A percentile compares a stretch with the other conserved stretches of the same genome.
These are phyloP conservation scores for Andrena hattorfiana DNA, from an alignment of 2,888 invertebrate genomes.

Conservation along the genomic window DNA sequence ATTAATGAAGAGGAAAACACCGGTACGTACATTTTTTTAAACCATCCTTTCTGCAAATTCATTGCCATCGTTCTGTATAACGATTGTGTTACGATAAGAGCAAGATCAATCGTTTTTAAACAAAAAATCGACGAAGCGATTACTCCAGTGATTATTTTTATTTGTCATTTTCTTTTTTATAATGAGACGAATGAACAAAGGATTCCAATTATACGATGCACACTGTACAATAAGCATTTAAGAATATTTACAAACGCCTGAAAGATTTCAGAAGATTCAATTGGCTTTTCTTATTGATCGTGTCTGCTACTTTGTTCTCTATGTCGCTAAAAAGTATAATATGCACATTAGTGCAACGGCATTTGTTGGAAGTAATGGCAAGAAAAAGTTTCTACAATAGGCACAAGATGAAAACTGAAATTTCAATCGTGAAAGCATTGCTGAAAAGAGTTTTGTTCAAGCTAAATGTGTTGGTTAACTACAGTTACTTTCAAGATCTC, in stretches of 20 bases:
- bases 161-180: slow-evolving; percentile 57
- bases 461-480: slow-evolving; percentile 19
- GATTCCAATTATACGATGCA: slow-evolving; percentile 67
- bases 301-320: slow-evolving; percentile 14
- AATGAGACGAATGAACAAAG: slow-evolving; percentile 67
- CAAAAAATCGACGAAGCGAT: not conserved
- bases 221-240: slow-evolving; percentile 69
- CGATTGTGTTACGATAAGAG: not conserved
- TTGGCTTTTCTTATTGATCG: slow-evolving; percentile 19
- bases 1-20: too few species aligned
- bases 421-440: slow-evolving; percentile 4
- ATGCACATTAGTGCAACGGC: slow-evolving; percentile 28
- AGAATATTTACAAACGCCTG: slow-evolving; percentile 67
- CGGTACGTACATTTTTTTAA: too few species aligned
- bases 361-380: slow-evolving; percentile 22
- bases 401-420: slow-evolving; percentile 28
- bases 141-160: slow-evolving; percentile 51
- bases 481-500: slow-evolving; percentile 41
- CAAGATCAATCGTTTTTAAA: not conserved
- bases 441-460: slow-evolving; percentile 5
- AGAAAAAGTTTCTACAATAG: slow-evolving; percentile 34
- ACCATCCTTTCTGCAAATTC: not conserved
- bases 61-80: not conserved
- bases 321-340: slow-evolving; percentile 27
- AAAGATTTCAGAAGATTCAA: slow-evolving; percentile 49